Conservation (phyloP, 1,140 invertebrate genomes). For the Leptoteleia sp. region DNA sequence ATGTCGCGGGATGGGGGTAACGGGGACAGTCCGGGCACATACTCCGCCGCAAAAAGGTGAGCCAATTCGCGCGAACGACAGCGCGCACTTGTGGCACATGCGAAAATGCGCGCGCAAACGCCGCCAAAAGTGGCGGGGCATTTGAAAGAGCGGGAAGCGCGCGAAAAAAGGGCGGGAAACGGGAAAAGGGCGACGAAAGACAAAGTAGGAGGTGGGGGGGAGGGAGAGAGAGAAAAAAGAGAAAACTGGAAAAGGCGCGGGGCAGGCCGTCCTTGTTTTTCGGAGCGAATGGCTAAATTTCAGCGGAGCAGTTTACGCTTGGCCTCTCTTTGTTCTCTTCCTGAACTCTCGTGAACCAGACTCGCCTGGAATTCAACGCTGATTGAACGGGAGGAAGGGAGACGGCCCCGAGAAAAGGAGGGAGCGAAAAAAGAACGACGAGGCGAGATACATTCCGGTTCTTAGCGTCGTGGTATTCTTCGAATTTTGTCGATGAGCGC, state of each 20-base stretch:
- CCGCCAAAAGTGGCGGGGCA: conserved; percentile 7
- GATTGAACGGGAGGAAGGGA: too few relatives aligned
- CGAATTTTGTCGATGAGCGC: too few relatives aligned
- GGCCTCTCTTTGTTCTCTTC: conserved; percentile 64
- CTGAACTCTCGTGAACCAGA: conserved; percentile 68
- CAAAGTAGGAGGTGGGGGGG: too few relatives aligned
- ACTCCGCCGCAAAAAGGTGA: conserved; percentile 57
- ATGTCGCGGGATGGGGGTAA: not conserved
- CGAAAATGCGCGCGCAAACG: conserved; percentile 26
- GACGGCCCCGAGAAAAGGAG: too few relatives aligned
- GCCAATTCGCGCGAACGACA: conserved; percentile 55
- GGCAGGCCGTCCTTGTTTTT: conserved; percentile 11
- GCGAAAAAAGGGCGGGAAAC: conserved; percentile 1
- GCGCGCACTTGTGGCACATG: conserved; percentile 34
- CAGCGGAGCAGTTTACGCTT: conserved; percentile 40
- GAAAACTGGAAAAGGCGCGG: not conserved
- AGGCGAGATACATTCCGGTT: too few relatives aligned
- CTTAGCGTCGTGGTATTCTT: too few relatives aligned
- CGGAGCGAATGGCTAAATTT: conserved; percentile 53
- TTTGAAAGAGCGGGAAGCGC: conserved; percentile 3
- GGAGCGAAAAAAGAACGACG: too few relatives aligned
- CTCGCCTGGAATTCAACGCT: too few relatives aligned
- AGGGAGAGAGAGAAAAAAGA: conserved; percentile 1
- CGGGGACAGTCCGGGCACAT: conserved; percentile 32
- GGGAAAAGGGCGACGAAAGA: not conserved